Evolutionary conservation across 2,113 vertebrate species (phyloP), one percentile per base, ranked within the genome.

Genomic region (Salvelinus namaycush): DNA sequence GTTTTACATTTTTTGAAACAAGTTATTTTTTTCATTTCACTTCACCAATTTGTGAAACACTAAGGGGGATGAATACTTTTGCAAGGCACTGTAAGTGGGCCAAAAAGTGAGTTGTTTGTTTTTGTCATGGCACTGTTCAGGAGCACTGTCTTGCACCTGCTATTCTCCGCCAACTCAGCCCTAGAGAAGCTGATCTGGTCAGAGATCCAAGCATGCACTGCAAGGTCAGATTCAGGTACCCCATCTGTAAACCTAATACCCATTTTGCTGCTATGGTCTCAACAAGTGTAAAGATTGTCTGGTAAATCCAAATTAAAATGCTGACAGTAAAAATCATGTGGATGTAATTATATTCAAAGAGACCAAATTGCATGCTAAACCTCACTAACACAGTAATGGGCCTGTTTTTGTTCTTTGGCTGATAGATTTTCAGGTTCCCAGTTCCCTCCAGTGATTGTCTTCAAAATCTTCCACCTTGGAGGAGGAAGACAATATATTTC

Each of bases 181-280:
- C 93, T 6, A 62, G 75, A 69, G 94, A 94, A 68, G 90, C 91
- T 22, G 74, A 90, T 39, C 85, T 95, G 68, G 31, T 92, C 68
- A 93, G 83, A 87, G 93, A 94, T 82, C 90, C 90, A 71, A 90
- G 87, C 76, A 85, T 92, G 84, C 85, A 88, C 16, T 90, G 69
- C 83, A 93, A 88, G 82, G 80, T 93, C 70, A 86, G 84, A 80
- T 91, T 94, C 87, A 91, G 93, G 92, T 93, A 91, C 49, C 51
- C 49, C 2, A 29, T 57, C 29, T 59, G 13, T 22, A n/a, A 18
- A 7, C 73, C 12, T 72, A 16, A 27, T 34, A 31, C 59, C n/a
- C 59, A 62, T 62, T 62, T n/a, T 62, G n/a, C 59, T 62, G 20
- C 16, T 22, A 62, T 62, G 59, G 2, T 16, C 18, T 24, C 59